Conservation (phyloP, 2,888 invertebrate species). For the Apodemia mormo region DNA sequence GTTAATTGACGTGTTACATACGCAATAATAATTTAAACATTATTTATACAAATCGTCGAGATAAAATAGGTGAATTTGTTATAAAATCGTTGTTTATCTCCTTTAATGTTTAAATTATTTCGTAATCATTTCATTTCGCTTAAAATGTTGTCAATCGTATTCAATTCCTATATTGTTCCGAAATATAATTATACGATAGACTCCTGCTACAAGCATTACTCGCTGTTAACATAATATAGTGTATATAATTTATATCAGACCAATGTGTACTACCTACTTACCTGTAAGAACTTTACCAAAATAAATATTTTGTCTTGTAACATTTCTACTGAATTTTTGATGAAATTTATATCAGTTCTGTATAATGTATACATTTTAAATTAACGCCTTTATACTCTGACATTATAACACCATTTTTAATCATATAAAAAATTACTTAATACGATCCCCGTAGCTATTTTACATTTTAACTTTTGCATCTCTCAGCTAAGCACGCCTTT, state of each 20-base stretch:
- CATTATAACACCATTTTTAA: not conserved
- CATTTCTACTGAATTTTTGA: conserved; percentile 11
- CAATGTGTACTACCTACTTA: not conserved
- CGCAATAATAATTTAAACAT: too few relatives aligned
- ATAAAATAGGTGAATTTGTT: too few relatives aligned
- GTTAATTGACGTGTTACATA: too few relatives aligned
- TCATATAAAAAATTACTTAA: not conserved
- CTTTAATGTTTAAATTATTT: not conserved
- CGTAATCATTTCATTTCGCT: not conserved
- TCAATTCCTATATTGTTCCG: conserved; percentile 14
- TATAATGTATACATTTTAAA: conserved; percentile 14
- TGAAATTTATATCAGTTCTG: conserved; percentile 23
- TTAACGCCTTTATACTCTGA: not conserved
- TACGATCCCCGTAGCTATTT: not conserved
- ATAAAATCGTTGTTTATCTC: too few relatives aligned
- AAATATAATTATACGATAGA: not conserved
- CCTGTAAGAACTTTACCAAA: not conserved
- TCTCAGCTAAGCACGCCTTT: not conserved
- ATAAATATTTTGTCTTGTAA: conserved; percentile 6
- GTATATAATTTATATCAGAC: not conserved
- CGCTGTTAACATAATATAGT: not conserved
- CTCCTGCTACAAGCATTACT: conserved; percentile 4
- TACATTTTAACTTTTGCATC: not conserved
- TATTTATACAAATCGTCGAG: too few relatives aligned
- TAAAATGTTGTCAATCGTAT: conserved; percentile 15